Conservation (phyloP, 2,113 vertebrate genomes). For the Axis porcinus region DNA sequence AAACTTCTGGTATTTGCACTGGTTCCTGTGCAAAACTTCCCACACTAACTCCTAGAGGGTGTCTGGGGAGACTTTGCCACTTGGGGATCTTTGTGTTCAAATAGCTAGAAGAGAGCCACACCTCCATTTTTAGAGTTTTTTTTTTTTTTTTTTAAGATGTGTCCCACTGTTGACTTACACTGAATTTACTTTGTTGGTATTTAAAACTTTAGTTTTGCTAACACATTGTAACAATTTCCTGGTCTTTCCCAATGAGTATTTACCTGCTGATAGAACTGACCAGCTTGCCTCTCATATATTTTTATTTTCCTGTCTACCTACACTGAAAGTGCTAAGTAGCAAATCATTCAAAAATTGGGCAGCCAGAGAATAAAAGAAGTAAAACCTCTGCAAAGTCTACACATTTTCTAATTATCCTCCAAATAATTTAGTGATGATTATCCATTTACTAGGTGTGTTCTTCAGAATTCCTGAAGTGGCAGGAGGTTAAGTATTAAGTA, state of each 20-base stretch:
- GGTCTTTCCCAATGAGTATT: neutral
- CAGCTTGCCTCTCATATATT: neutral
- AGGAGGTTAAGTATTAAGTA: neutral
- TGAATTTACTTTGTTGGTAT: neutral
- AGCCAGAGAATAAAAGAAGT: neutral
- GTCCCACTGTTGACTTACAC: neutral
- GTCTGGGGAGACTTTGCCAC: slow-evolving; percentile 95
- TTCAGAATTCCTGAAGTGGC: slow-evolving; percentile 14
- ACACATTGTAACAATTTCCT: neutral
- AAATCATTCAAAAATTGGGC: neutral
- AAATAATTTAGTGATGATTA: neutral
- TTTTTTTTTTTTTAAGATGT: neutral
- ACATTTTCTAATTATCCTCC: slow-evolving; percentile 4
- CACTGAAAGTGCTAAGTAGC: neutral
- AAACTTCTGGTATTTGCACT: slow-evolving; percentile 91
- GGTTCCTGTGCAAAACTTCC: slow-evolving; percentile 90
- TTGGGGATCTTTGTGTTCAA: neutral
- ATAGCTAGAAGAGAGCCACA: neutral
- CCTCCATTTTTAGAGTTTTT: neutral
- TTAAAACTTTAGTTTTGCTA: slow-evolving; percentile 8
- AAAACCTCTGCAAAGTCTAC: neutral
- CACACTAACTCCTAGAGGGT: slow-evolving; percentile 93
- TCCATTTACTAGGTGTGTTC: neutral
- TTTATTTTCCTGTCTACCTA: neutral
- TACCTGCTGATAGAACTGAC: neutral